Evolutionary conservation across 35 echinoderm and acorn worm genomes (phyloP), one percentile per base, ranked within the genome.

Genomic region (Eucidaris tribuloides): DNA sequence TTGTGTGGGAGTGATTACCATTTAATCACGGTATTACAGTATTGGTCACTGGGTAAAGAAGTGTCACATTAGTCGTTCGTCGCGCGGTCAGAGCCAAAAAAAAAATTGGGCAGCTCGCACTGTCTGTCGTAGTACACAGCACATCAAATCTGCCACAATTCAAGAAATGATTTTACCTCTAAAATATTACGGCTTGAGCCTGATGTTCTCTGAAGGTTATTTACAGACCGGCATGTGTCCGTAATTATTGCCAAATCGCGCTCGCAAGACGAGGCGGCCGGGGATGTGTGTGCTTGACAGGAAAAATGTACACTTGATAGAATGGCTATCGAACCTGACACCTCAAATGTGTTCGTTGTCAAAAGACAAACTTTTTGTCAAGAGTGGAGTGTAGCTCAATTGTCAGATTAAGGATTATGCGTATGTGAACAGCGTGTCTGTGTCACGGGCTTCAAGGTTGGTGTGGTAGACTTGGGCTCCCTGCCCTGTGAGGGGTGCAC

Each of bases 361-460:
- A 74, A 74, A 74, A 74, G 68, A 74, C 36, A 74, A 74, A n/a
- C n/a, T n/a, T n/a, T 74, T 38, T 74, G 68, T 74, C 68, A 74
- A 36, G 35, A 40, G 7, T 7, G 68, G 44, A 40, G 19, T 33
- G 68, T 74, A 40, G 35, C 68, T 40, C 44, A 74, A 42, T 74
- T 74, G 68, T 74, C 68, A 44, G 68, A n/a, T n/a, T 35, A 44
- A 40, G 68, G 38, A 74, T 74, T 74, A 74, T 74, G 68, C 38
- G 44, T 74, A 74, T 74, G 68, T 42, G 68, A n/a, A n/a, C n/a
- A n/a, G n/a, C n/a, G n/a, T n/a, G n/a, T n/a, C n/a, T n/a, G n/a
- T n/a, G n/a, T n/a, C n/a, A n/a, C n/a, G n/a, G n/a, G n/a, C n/a
- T n/a, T n/a, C n/a, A n/a, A n/a, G n/a, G n/a, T n/a, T n/a, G n/a